Percentiles rank a stretch among this genome's conserved stretches.
These are phyloP conservation scores for Cantharis flavilabris DNA, from an alignment of 2,888 invertebrate species.

Conservation along the genomic window DNA sequence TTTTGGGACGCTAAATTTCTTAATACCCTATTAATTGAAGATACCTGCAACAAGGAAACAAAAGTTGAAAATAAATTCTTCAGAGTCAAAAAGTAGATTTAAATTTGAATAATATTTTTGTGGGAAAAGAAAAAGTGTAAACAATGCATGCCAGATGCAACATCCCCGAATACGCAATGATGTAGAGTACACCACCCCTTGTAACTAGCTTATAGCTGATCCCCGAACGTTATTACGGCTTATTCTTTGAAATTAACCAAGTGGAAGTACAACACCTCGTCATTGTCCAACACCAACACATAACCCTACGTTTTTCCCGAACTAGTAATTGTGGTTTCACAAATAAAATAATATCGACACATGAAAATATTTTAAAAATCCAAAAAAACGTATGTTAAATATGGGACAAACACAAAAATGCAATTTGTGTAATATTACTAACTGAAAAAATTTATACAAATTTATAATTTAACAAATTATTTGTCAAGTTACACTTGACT, in stretches of 20 bases:
- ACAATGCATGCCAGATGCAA: conserved; percentile 55
- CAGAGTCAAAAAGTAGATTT: not conserved
- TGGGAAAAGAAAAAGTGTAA: conserved; percentile 51
- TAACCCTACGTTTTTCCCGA: conserved; percentile 31
- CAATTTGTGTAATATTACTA: no score
- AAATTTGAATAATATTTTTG: conserved; percentile 34
- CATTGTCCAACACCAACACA: conserved; percentile 50
- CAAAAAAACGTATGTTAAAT: no score
- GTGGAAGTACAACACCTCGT: conserved; percentile 56
- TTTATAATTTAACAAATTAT: no score
- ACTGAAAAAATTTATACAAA: no score
- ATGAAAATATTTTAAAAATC: not conserved
- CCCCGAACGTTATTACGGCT: conserved; percentile 52
- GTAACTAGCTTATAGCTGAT: conserved; percentile 53
- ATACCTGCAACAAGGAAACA: conserved; percentile 71
- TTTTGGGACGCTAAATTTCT: conserved; percentile 96
- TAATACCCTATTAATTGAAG: conserved; percentile 96
- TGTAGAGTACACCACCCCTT: conserved; percentile 36
- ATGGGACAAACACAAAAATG: no score
- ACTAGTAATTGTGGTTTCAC: not conserved
- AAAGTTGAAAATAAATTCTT: not conserved
- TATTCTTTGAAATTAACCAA: conserved; percentile 56
- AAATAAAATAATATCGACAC: not conserved
- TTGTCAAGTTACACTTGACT: no score
- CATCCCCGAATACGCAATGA: conserved; percentile 38